Evolutionary conservation across 1,140 invertebrate genomes (phyloP).

Genomic region (Carposina sasakii): DNA sequence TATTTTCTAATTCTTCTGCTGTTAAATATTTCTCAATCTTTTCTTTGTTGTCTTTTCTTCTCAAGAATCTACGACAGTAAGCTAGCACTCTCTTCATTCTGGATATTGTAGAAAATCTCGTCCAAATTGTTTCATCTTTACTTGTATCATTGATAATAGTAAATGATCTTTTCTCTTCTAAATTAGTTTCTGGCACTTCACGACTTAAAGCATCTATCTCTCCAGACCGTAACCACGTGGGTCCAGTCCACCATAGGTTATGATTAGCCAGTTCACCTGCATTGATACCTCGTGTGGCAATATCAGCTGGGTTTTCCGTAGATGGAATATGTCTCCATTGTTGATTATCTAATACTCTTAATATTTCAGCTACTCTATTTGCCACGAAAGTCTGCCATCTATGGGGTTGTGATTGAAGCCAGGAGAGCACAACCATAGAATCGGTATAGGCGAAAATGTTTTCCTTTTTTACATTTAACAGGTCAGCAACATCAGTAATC

Average conservation of each 20-base stretch:
- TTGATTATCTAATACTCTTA: background rate
- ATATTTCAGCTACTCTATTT: background rate
- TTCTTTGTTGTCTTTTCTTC: background rate
- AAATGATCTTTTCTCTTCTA: constrained; percentile 4
- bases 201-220: background rate
- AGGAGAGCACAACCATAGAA: background rate
- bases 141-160: background rate
- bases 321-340: background rate
- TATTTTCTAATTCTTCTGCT: background rate
- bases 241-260: constrained; percentile 40
- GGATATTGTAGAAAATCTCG: constrained; percentile 9
- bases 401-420: background rate
- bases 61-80: background rate
- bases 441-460: background rate
- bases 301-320: background rate
- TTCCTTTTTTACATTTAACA: background rate
- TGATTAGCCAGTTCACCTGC: constrained; percentile 11
- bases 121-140: constrained; percentile 1
- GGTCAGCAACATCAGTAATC: background rate
- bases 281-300: background rate
- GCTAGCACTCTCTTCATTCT: constrained; percentile 11
- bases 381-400: background rate
- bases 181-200: background rate
- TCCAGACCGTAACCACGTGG: constrained; percentile 1
- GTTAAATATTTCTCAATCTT: background rate